A percentile compares a stretch with the other conserved stretches of the same genome.
Evolutionary conservation across 1,140 invertebrate genomes (phyloP).

Genomic region (Caenorhabditis elegans): DNA sequence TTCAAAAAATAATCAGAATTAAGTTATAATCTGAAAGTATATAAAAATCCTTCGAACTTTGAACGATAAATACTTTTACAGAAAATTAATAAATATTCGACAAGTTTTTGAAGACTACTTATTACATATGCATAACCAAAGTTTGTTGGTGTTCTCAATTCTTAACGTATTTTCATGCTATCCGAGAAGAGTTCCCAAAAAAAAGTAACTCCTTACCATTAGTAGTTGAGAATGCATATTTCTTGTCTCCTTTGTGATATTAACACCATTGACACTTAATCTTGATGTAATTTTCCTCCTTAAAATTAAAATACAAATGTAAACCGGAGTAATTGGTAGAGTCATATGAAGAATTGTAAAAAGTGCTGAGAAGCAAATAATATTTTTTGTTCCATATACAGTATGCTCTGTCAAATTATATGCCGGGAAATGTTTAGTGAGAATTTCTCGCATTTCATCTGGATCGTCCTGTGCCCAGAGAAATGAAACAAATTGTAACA

Average conservation of each 20-base stretch:
- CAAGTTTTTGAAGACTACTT: too few species aligned
- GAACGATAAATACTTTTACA: too few species aligned
- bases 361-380: neutral
- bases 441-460: neutral
- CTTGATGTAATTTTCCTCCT: neutral
- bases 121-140: too few species aligned
- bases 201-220: too few species aligned
- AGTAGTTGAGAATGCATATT: neutral
- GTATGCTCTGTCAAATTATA: conserved; percentile 9
- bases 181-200: too few species aligned
- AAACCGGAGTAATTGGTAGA: conserved; percentile 8
- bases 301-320: conserved; percentile 13
- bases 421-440: neutral
- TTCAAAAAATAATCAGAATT: too few species aligned
- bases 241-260: neutral
- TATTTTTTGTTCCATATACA: conserved; percentile 16
- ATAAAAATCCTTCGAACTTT: too few species aligned
- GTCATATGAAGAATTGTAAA: conserved; percentile 24
- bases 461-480: neutral
- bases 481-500: neutral
- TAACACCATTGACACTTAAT: neutral
- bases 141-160: too few species aligned
- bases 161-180: too few species aligned
- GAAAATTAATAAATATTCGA: too few species aligned
- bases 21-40: too few species aligned